A percentile compares a stretch with the other conserved stretches of the same genome.
These are phyloP conservation scores for Gobionotothen gibberifrons DNA, from an alignment of 2,797 vertebrate genomes.

Conservation along the genomic window DNA sequence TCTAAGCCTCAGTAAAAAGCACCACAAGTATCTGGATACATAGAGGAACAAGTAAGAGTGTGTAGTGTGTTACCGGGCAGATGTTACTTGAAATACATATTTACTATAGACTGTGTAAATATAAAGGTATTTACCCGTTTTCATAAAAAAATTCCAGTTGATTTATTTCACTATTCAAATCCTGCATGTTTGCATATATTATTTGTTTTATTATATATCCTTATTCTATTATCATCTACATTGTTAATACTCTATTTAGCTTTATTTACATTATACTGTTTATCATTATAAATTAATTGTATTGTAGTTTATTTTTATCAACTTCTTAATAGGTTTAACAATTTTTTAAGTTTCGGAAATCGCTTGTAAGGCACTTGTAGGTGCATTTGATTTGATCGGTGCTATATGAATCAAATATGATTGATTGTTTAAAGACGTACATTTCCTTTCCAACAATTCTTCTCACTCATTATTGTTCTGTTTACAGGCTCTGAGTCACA, in stretches of 20 bases:
- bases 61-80: background rate
- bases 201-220: no score
- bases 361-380: no score
- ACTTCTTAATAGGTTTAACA: no score
- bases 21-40: background rate
- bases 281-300: no score
- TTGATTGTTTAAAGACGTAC: background rate
- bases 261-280: no score
- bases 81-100: background rate
- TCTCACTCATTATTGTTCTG: constrained; percentile 21
- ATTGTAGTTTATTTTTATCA: no score
- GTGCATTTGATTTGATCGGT: no score
- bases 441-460: background rate
- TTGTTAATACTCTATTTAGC: no score
- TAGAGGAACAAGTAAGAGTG: background rate
- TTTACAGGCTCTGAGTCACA: constrained; percentile 93
- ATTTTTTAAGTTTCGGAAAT: no score
- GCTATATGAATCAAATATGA: no score
- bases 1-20: background rate
- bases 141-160: background rate
- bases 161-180: background rate
- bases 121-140: background rate
- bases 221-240: no score
- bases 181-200: background rate
- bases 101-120: background rate